Evolutionary conservation across 2,113 vertebrate genomes (phyloP).

Genomic region (Gobiocypris rarus): DNA sequence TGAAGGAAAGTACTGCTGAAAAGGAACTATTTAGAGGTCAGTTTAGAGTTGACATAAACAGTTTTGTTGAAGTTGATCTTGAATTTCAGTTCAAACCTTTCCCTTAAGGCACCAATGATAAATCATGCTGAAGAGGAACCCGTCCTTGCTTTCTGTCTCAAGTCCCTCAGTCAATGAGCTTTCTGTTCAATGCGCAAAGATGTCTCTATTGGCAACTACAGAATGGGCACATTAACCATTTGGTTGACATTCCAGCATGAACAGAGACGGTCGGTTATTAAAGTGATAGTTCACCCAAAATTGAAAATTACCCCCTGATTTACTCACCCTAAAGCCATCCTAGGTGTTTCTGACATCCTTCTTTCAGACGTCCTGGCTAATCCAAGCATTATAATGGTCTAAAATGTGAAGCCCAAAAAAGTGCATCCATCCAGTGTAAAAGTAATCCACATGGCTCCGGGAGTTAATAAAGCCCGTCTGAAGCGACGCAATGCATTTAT

Average conservation of each 20-base stretch:
- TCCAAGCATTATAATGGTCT: too few species aligned
- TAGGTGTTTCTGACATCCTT: too few species aligned
- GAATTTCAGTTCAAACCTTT: background rate
- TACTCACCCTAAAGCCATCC: too few species aligned
- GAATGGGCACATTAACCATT: background rate
- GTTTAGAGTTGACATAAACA: background rate
- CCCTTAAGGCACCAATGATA: background rate
- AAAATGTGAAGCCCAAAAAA: too few species aligned
- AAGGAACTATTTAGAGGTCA: background rate
- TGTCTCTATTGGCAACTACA: constrained; percentile 11
- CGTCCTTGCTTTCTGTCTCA: background rate
- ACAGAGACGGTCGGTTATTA: too few species aligned
- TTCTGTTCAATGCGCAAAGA: background rate
- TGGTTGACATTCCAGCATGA: background rate
- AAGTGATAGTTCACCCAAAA: too few species aligned
- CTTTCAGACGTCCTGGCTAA: too few species aligned
- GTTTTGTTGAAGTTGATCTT: constrained; percentile 11
- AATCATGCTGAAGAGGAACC: constrained; percentile 7
- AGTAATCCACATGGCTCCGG: too few species aligned
- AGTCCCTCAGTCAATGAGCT: background rate
- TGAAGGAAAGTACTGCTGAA: background rate
- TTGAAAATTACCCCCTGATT: too few species aligned
- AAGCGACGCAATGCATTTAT: too few species aligned
- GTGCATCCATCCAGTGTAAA: too few species aligned
- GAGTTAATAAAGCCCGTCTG: too few species aligned